Base-by-base conservation (phyloP, 2,888 invertebrate species). In the Zhengitettix transpicula region DNA sequence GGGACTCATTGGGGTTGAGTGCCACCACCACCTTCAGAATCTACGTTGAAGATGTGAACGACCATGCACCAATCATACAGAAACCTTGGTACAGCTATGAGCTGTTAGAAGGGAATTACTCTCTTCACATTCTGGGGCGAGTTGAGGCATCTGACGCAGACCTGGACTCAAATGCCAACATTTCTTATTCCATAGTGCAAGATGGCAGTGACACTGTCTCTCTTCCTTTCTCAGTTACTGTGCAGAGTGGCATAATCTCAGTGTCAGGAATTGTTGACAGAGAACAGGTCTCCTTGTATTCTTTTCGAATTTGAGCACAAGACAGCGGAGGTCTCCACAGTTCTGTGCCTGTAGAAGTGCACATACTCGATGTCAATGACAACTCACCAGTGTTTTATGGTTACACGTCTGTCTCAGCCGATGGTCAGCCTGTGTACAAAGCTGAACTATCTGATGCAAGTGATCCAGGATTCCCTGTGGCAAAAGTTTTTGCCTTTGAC, bases 361-460 rank as follows among this genome's bases (percentile, higher is more conserved):
- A 81, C 56, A 80, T 91, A 0, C 81, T 81, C 67, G 89, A 89
- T 68, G 81, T 91, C 0, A 92, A 92, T 70, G 86, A 92, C 67
- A 89, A 92, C 69, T 81, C 85, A 9, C 92, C 92, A 0, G 81
- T 84, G 64, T 92, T 92, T n/a, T n/a, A n/a, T n/a, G n/a, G n/a
- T n/a, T n/a, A n/a, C n/a, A n/a, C n/a, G n/a, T n/a, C n/a, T n/a
- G n/a, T n/a, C n/a, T n/a, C n/a, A n/a, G n/a, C n/a, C n/a, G n/a
- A n/a, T n/a, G n/a, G n/a, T 70, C 73, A 87, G 51, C 89, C 90
- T 0, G 78, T 90, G 0, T 93, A 90, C 67, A 84, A 84, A 66
- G 83, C 87, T 0, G 82, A n/a, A n/a, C 82, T 12, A 74, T 89
- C 83, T 64, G 87, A 91, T 70, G 87, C 88, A 69, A 80, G 82